Percentiles rank a stretch among this genome's conserved stretches.
These are phyloP conservation scores for Sebastes reedi DNA, from an alignment of 2,797 vertebrate genomes.

Conservation along the genomic window DNA sequence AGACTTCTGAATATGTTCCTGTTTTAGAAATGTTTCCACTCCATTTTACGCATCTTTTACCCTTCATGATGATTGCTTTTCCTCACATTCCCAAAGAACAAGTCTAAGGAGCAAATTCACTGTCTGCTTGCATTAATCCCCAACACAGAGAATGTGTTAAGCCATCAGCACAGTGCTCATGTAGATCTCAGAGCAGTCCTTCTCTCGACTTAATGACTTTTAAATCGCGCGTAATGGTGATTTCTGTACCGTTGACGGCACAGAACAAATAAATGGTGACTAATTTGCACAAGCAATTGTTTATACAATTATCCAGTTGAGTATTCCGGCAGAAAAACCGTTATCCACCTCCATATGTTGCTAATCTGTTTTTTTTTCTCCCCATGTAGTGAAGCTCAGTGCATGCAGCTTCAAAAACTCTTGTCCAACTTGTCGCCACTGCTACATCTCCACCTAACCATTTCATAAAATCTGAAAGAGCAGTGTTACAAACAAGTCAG, in stretches of 20 bases:
- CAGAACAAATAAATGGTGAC: slow-evolving; percentile 81
- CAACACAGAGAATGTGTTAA: slow-evolving; percentile 28
- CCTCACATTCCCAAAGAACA: not conserved
- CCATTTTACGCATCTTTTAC: not conserved
- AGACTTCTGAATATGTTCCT: not conserved
- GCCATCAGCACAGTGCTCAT: slow-evolving; percentile 17
- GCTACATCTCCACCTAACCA: slow-evolving; percentile 14
- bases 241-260: slow-evolving; percentile 70
- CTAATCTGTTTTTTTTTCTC: slow-evolving; percentile 55
- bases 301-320: slow-evolving; percentile 80
- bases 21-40: not conserved
- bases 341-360: slow-evolving; percentile 76
- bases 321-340: slow-evolving; percentile 74
- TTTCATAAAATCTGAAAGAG: slow-evolving; percentile 33
- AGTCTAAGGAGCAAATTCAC: slow-evolving; percentile 20
- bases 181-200: slow-evolving; percentile 24
- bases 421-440: not conserved
- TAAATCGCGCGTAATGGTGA: slow-evolving; percentile 74
- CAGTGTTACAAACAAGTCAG: slow-evolving; percentile 44
- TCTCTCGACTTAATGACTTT: slow-evolving; percentile 68
- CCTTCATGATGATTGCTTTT: not conserved
- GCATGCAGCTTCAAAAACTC: slow-evolving; percentile 24
- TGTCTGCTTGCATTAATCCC: slow-evolving; percentile 34
- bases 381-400: slow-evolving; percentile 35
- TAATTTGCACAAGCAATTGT: slow-evolving; percentile 77